Evolutionary conservation across 2,888 invertebrate genomes (phyloP).

Genomic region (Crossocerus cetratus): DNA sequence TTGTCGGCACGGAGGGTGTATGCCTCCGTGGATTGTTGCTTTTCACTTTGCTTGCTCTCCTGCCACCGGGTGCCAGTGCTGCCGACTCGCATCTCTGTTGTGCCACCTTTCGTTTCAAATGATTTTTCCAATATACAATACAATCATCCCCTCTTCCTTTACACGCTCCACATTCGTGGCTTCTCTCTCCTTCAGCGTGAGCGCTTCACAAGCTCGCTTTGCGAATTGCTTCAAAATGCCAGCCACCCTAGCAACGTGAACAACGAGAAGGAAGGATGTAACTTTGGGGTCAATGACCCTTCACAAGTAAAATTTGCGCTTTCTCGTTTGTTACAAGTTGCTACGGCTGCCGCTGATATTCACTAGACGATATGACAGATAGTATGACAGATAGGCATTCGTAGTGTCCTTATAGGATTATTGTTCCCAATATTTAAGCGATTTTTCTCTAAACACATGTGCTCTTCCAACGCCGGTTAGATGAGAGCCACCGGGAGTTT

Average conservation of each 20-base stretch:
- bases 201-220: neutral
- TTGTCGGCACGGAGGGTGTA: conserved; percentile 66
- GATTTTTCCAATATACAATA: conserved; percentile 48
- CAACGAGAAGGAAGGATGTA: neutral
- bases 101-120: conserved; percentile 68
- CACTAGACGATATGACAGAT: conserved; percentile 6
- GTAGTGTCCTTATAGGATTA: conserved; percentile 19
- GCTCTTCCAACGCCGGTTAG: neutral
- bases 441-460: conserved; percentile 15
- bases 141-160: conserved; percentile 26
- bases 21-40: conserved; percentile 75
- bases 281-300: neutral
- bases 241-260: neutral
- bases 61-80: conserved; percentile 66
- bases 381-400: conserved; percentile 2
- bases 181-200: neutral
- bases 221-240: neutral
- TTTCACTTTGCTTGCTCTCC: conserved; percentile 79
- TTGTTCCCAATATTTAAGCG: conserved; percentile 38
- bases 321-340: conserved; percentile 10
- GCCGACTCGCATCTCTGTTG: conserved; percentile 73
- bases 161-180: neutral
- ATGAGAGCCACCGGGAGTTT: too few species aligned
- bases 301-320: neutral
- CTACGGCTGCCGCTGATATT: conserved; percentile 13